Evolutionary conservation across 1,140 invertebrate genomes (phyloP).

Genomic region (Episyrphus balteatus): DNA sequence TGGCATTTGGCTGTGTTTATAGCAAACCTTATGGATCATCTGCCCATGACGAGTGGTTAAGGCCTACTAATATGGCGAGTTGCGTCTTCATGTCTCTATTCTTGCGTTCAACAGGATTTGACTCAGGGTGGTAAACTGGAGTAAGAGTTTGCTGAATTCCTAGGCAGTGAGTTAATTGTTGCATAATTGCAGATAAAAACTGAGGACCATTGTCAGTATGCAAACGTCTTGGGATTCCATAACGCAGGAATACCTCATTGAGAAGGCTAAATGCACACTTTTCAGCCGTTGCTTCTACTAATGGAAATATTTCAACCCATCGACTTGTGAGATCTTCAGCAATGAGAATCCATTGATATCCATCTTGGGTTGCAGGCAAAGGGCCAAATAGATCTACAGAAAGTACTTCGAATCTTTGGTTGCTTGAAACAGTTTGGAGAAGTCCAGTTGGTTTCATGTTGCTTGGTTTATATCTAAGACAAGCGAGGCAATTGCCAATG

Average conservation of each 20-base stretch:
- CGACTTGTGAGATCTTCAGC: slow-evolving; percentile 10
- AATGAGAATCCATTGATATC: slow-evolving; percentile 16
- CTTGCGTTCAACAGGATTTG: slow-evolving; percentile 34
- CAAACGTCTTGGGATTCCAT: slow-evolving; percentile 4
- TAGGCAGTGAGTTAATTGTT: slow-evolving; percentile 21
- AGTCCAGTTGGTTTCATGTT: slow-evolving; percentile 14
- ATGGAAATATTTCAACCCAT: slow-evolving; percentile 13
- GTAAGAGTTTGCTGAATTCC: slow-evolving; percentile 26
- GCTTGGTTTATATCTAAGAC: slow-evolving; percentile 15
- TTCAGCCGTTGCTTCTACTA: slow-evolving; percentile 4
- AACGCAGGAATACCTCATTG: slow-evolving; percentile 2
- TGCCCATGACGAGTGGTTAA: not conserved
- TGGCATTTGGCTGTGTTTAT: slow-evolving; percentile 4
- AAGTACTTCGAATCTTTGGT: slow-evolving; percentile 14
- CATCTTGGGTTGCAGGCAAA: slow-evolving; percentile 6
- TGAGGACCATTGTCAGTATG: slow-evolving; percentile 6
- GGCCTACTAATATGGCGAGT: slow-evolving; percentile 15
- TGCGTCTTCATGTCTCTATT: slow-evolving; percentile 36
- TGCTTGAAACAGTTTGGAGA: slow-evolving; percentile 6
- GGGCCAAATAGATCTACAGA: slow-evolving; percentile 18
- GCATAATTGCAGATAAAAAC: slow-evolving; percentile 18
- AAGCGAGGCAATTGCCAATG: slow-evolving; percentile 15
- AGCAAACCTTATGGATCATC: not conserved
- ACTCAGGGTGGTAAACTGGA: slow-evolving; percentile 29
- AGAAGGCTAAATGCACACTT: not conserved